phyloP scores from a whole-genome alignment of 1,140 invertebrate species.

The Calycopis cecrops region DNA sequence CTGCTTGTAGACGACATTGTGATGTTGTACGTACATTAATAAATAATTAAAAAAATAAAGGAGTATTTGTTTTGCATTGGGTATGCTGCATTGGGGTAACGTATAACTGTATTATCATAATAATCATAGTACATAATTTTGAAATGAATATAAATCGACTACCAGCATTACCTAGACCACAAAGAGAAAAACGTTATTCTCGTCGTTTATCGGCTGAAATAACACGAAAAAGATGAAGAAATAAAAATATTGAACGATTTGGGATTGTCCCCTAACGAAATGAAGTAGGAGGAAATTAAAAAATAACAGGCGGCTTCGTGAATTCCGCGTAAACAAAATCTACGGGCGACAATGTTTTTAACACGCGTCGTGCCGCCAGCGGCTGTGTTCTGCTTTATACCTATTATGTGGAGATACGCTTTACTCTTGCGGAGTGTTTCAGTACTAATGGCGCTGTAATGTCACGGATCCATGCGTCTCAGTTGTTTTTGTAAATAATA shows the following conservation, averaged over 20 bases:
- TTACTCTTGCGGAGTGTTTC: constrained; percentile 5
- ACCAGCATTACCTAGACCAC: too few species aligned
- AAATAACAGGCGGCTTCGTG: background rate
- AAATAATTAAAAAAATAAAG: too few species aligned
- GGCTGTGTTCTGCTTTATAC: background rate
- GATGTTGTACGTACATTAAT: too few species aligned
- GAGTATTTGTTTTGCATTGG: too few species aligned
- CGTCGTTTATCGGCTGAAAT: background rate
- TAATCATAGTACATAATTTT: too few species aligned
- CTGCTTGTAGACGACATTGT: too few species aligned
- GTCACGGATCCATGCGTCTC: background rate
- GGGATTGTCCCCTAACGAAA: background rate
- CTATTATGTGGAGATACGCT: background rate
- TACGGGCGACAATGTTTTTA: constrained; percentile 4
- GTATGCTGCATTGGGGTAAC: too few species aligned
- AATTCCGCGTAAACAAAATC: constrained; percentile 5
- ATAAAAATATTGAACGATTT: background rate
- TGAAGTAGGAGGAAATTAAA: constrained; percentile 1
- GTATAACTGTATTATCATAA: too few species aligned
- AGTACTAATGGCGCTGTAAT: background rate
- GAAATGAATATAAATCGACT: too few species aligned
- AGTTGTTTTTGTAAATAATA: too few species aligned
- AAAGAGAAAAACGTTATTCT: too few species aligned
- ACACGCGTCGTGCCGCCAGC: background rate
- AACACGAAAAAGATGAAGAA: background rate